Evolutionary conservation across 2,888 invertebrate genomes (phyloP).

Genomic region (Osmoderma eremita): DNA sequence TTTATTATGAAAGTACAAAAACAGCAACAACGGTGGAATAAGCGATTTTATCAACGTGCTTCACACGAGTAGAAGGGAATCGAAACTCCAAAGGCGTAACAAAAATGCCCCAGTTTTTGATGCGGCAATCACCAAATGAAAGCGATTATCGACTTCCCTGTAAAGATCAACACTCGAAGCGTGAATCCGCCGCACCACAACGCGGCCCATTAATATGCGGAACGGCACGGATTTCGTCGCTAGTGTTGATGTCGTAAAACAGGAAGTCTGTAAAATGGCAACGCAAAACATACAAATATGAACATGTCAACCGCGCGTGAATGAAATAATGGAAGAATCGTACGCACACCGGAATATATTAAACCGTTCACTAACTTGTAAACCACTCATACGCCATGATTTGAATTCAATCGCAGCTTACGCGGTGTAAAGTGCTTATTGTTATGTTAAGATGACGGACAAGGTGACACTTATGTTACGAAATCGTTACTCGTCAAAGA

Average conservation of each 20-base stretch:
- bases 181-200: slow-evolving; percentile 15
- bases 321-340: slow-evolving; percentile 19
- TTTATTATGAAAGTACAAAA: too few relatives aligned
- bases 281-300: slow-evolving; percentile 37
- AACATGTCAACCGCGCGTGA: slow-evolving; percentile 28
- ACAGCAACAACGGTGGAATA: too few relatives aligned
- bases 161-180: slow-evolving; percentile 20
- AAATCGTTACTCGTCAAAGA: not conserved
- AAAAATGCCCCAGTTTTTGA: slow-evolving; percentile 3
- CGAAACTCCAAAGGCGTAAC: not conserved
- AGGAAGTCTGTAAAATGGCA: slow-evolving; percentile 35
- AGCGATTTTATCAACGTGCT: too few relatives aligned
- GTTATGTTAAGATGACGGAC: not conserved
- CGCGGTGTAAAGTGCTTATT: not conserved
- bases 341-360: slow-evolving; percentile 10
- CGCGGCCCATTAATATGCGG: slow-evolving; percentile 31
- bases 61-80: too few relatives aligned
- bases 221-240: slow-evolving; percentile 31
- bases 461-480: slow-evolving; percentile 3
- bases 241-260: slow-evolving; percentile 34
- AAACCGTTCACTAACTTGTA: slow-evolving; percentile 3
- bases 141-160: slow-evolving; percentile 16
- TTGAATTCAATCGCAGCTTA: slow-evolving; percentile 15
- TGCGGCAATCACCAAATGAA: slow-evolving; percentile 1
- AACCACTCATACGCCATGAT: not conserved